These are phyloP conservation scores for Drosophila funebris DNA, from an alignment of 1,140 invertebrate genomes.

Conservation along the genomic window DNA sequence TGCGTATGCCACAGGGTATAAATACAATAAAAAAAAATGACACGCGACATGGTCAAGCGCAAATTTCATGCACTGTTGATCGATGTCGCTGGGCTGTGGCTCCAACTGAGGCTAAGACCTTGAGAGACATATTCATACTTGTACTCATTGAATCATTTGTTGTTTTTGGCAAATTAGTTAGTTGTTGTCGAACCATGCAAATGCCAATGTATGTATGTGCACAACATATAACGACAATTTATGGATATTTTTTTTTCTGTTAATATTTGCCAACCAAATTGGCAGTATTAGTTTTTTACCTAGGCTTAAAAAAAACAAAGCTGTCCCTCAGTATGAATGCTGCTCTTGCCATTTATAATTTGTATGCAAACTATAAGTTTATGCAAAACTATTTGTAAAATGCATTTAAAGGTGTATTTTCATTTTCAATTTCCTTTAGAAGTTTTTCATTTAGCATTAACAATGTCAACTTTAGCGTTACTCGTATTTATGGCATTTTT, in stretches of 20 bases:
- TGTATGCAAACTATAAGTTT: slow-evolving; percentile 48
- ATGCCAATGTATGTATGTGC: slow-evolving; percentile 9
- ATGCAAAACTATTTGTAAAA: slow-evolving; percentile 52
- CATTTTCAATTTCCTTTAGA: slow-evolving; percentile 4
- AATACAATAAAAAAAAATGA: slow-evolving; percentile 47
- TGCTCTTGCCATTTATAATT: slow-evolving; percentile 31
- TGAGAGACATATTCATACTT: slow-evolving; percentile 51
- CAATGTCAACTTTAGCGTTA: slow-evolving; percentile 47
- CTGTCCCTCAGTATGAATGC: slow-evolving; percentile 17
- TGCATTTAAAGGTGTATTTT: slow-evolving; percentile 60
- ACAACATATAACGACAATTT: slow-evolving; percentile 18
- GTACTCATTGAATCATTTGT: slow-evolving; percentile 47
- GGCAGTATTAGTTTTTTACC: slow-evolving; percentile 14
- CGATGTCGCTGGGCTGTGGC: slow-evolving; percentile 51
- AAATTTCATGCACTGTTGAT: slow-evolving; percentile 70
- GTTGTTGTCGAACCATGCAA: slow-evolving; percentile 33
- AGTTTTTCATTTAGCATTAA: slow-evolving; percentile 40
- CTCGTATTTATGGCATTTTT: slow-evolving; percentile 68
- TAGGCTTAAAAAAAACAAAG: slow-evolving; percentile 18
- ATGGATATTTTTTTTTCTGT: slow-evolving; percentile 13
- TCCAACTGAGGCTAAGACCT: slow-evolving; percentile 37
- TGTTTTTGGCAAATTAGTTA: slow-evolving; percentile 69
- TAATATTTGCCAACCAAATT: slow-evolving; percentile 41
- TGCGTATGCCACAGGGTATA: slow-evolving; percentile 23
- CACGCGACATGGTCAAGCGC: slow-evolving; percentile 65